Percentiles rank a stretch among this genome's conserved stretches.
Conservation (phyloP, 2,888 invertebrate species). For the Hypselothyrea guttata region DNA sequence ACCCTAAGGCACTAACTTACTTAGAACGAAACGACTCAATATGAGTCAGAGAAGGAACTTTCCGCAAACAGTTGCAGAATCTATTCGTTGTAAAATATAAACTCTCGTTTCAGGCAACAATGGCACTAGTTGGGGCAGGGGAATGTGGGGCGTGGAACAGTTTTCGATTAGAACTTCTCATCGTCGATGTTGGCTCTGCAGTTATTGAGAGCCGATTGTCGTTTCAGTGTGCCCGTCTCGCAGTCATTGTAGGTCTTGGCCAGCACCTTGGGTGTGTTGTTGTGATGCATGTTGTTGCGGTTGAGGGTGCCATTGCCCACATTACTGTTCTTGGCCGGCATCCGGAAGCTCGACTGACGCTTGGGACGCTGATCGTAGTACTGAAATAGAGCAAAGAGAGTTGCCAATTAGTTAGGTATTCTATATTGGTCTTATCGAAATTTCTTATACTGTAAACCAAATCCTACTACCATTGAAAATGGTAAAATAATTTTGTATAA, state of each 20-base stretch:
- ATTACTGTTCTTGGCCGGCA: slow-evolving; percentile 77
- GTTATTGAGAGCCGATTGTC: slow-evolving; percentile 88
- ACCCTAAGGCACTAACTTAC: slow-evolving; percentile 10
- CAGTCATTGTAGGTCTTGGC: slow-evolving; percentile 89
- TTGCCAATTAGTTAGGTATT: too few relatives aligned
- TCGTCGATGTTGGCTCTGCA: slow-evolving; percentile 82
- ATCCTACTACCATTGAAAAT: too few relatives aligned
- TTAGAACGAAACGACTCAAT: slow-evolving; percentile 60
- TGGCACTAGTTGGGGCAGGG: slow-evolving; percentile 49
- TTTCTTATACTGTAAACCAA: too few relatives aligned
- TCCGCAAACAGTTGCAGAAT: slow-evolving; percentile 62
- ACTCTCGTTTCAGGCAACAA: slow-evolving; percentile 56
- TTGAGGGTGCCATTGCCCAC: slow-evolving; percentile 82
- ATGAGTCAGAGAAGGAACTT: slow-evolving; percentile 72
- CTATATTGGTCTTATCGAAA: too few relatives aligned
- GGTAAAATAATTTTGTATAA: neutral
- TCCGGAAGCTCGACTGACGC: slow-evolving; percentile 88
- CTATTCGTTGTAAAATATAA: slow-evolving; percentile 43
- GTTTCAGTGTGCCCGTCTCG: slow-evolving; percentile 89
- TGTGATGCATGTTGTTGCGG: slow-evolving; percentile 85
- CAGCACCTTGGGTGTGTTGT: slow-evolving; percentile 87
- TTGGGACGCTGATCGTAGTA: slow-evolving; percentile 83
- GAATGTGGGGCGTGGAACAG: neutral
- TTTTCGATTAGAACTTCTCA: slow-evolving; percentile 77
- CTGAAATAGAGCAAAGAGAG: slow-evolving; percentile 59